Conservation (phyloP, 1,140 invertebrate species). For the Sesamia nonagrioides region DNA sequence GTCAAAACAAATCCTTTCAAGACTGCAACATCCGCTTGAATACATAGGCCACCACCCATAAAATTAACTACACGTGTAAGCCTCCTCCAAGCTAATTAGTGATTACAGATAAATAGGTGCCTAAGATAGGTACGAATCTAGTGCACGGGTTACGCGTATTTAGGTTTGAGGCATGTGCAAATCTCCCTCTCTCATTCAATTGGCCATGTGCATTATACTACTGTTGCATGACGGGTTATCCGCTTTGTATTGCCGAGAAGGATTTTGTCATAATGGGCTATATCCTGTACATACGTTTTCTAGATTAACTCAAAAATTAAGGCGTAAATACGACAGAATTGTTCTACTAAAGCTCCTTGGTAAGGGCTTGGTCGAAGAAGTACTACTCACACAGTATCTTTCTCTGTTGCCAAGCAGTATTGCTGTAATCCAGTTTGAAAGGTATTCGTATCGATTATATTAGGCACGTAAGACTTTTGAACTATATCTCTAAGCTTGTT, state of each 20-base stretch:
- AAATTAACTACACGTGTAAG: neutral
- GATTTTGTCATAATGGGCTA: slow-evolving; percentile 11
- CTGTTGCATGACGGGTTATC: slow-evolving; percentile 37
- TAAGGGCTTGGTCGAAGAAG: neutral
- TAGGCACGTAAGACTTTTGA: neutral
- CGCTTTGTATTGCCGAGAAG: slow-evolving; percentile 30
- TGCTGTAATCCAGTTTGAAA: neutral
- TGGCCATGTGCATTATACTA: slow-evolving; percentile 22
- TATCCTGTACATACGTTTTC: slow-evolving; percentile 2
- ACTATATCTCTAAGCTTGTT: neutral
- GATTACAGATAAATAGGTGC: neutral
- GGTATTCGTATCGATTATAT: neutral
- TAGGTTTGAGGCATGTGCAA: slow-evolving; percentile 23
- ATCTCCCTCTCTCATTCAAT: slow-evolving; percentile 27
- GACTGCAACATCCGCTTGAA: neutral
- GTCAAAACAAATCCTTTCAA: neutral
- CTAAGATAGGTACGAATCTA: neutral
- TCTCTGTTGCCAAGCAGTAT: neutral
- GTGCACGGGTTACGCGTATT: slow-evolving; percentile 5
- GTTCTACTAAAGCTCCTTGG: neutral
- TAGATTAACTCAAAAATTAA: slow-evolving; percentile 2
- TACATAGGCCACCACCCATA: neutral
- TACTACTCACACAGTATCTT: neutral
- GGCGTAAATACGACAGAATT: neutral
- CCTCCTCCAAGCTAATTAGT: neutral